Evolutionary conservation across 92 coral and sea anemone species (phyloP).

Genomic region (Zoanthus sansibaricus): DNA sequence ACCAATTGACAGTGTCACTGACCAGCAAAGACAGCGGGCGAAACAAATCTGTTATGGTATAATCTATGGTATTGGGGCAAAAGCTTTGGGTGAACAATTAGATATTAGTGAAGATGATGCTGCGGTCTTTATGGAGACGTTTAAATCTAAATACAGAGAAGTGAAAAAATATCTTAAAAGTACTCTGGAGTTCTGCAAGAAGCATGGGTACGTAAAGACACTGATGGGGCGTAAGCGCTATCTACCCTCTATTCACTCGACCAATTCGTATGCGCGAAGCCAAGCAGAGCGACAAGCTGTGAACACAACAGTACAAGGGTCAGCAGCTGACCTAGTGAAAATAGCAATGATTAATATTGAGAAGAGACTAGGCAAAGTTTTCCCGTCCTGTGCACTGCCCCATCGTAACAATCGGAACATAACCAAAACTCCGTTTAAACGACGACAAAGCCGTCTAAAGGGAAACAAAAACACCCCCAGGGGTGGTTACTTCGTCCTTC

Average conservation of each 20-base stretch:
- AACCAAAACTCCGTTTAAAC: slow-evolving; percentile 31
- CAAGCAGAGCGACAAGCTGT: slow-evolving; percentile 99
- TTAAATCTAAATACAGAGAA: slow-evolving; percentile 87
- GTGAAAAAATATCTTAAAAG: slow-evolving; percentile 81
- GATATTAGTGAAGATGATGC: slow-evolving; percentile 88
- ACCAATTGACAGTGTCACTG: slow-evolving; percentile 74
- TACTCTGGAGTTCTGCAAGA: slow-evolving; percentile 87
- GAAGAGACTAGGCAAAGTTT: slow-evolving; percentile 69
- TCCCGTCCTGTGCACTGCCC: slow-evolving; percentile 76
- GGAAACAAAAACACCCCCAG: slow-evolving; percentile 58
- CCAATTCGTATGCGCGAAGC: slow-evolving; percentile 85
- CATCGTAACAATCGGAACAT: slow-evolving; percentile 70
- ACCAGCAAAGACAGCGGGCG: slow-evolving; percentile 94
- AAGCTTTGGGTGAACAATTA: slow-evolving; percentile 92
- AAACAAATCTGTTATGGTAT: slow-evolving; percentile 98
- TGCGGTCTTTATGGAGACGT: slow-evolving; percentile 80
- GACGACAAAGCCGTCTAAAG: slow-evolving; percentile 60
- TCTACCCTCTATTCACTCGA: slow-evolving; percentile 85
- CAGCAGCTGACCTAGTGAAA: slow-evolving; percentile 98
- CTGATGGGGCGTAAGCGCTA: slow-evolving; percentile 85
- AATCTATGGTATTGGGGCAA: slow-evolving; percentile 96
- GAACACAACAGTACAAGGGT: slow-evolving; percentile 98
- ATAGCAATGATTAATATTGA: slow-evolving; percentile 96
- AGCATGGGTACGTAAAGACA: slow-evolving; percentile 86
- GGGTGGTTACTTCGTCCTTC: slow-evolving; percentile 91